These are phyloP conservation scores for Avahi laniger DNA, from an alignment of 2,797 vertebrate genomes.

Conservation along the genomic window DNA sequence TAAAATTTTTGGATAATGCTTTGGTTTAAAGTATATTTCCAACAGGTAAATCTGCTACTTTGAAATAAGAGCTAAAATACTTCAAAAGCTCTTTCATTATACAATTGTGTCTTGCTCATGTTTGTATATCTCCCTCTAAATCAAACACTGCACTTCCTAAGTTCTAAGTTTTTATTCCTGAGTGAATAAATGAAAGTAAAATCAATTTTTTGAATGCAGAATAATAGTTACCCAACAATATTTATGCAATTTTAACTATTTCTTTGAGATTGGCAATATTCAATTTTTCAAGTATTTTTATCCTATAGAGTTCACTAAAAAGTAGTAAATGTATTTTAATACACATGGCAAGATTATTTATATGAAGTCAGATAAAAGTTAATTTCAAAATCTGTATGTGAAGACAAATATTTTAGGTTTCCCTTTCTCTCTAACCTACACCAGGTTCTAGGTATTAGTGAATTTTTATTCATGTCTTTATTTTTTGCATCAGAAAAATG, in stretches of 20 bases:
- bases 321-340: neutral
- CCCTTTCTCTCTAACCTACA: slow-evolving; percentile 48
- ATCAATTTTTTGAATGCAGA: neutral
- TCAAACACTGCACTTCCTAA: neutral
- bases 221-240: neutral
- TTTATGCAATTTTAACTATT: neutral
- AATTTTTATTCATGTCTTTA: neutral
- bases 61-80: neutral
- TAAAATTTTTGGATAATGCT: neutral
- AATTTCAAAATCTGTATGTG: slow-evolving; percentile 3
- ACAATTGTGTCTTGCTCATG: neutral
- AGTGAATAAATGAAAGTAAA: neutral
- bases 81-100: neutral
- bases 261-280: neutral
- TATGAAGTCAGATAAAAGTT: neutral
- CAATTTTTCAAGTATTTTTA: neutral
- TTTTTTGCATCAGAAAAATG: slow-evolving; percentile 47
- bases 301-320: neutral
- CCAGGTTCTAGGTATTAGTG: slow-evolving; percentile 40
- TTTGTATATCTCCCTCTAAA: neutral
- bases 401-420: neutral
- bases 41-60: neutral
- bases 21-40: neutral
- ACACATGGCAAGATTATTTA: neutral
- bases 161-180: neutral